Base-by-base conservation (phyloP, 2,888 invertebrate species). In the Colletes collaris region DNA sequence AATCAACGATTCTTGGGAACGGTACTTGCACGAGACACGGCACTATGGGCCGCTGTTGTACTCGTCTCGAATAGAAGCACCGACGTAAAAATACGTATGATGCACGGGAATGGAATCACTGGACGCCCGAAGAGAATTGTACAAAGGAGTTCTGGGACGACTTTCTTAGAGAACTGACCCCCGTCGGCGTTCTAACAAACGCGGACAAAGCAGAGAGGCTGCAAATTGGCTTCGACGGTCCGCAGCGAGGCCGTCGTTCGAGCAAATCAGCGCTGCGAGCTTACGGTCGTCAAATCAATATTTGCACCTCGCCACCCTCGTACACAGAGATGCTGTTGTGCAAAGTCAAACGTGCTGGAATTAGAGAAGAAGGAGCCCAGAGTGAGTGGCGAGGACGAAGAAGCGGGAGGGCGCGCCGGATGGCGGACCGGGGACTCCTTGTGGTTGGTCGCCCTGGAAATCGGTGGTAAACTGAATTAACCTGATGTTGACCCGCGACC, bases 381-480 rank as follows among this genome's bases (percentile, higher is more conserved):
- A 16, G 44, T 60, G 75, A 19, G 59, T 16, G 72, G 44, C 50
- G 65, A 75, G 59, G 73, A 16, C 55, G 68, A 69, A 58, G 55
- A 73, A 73, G 65, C n/a, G 59, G 58, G 62, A 35, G 27, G 60
- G 27, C 16, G 53, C 16, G 37, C 49, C 40, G 19, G 44, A 50
- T 10, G n/a, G 10, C 50, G 49, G 40, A 11, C 46, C 53, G 69
- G 52, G 27, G 27, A 11, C 53, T 74, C 72, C 16, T 11, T 27
- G 50, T 40, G 71, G 81, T 79, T 82, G 83, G 82, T 60, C 80
- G 81, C 79, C 66, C 71, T 86, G 78, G 84, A 89, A 89, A 89
- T 89, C 87, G 86, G 79, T 69, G 87, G 88, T 87, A 89, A 91
- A 90, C 86, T 86, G 89, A 90, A 91, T 91, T 91, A 91, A 90